A percentile compares a stretch with the other conserved stretches of the same genome.
Evolutionary conservation across 1,140 invertebrate genomes (phyloP).

Genomic region (Bombus consobrinus): DNA sequence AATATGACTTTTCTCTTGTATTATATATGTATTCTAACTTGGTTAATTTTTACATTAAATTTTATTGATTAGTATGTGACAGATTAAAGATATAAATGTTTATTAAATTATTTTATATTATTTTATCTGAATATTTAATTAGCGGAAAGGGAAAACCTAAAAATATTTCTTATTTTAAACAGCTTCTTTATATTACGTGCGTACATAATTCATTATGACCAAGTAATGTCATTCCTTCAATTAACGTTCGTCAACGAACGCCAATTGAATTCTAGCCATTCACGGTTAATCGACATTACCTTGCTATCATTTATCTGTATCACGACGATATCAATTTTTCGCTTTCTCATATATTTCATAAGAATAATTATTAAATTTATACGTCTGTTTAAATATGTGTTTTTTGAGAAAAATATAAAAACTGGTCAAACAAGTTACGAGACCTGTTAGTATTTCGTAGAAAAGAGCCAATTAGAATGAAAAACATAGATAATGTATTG

Average conservation of each 20-base stretch:
- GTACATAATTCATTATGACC: background rate
- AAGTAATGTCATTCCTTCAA: slow-evolving; percentile 7
- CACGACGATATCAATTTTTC: background rate
- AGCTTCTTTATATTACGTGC: background rate
- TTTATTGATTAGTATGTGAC: background rate
- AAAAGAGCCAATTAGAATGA: background rate
- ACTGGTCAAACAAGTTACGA: background rate
- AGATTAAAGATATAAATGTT: too few species aligned
- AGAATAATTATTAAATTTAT: background rate
- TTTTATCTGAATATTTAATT: background rate
- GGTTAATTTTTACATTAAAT: background rate
- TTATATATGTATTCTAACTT: background rate
- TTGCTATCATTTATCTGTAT: background rate
- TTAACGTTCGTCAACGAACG: slow-evolving; percentile 21
- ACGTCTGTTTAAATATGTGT: background rate
- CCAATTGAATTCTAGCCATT: background rate
- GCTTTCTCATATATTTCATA: background rate
- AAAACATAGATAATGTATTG: background rate
- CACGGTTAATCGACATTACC: background rate
- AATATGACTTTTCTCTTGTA: background rate
- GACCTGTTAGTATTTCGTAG: background rate
- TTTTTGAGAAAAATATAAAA: background rate
- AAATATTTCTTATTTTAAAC: background rate
- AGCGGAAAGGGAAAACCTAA: background rate
- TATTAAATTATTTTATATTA: background rate